phyloP scores from a whole-genome alignment of 2,797 vertebrate species.

The Acipenser transmontanus region DNA sequence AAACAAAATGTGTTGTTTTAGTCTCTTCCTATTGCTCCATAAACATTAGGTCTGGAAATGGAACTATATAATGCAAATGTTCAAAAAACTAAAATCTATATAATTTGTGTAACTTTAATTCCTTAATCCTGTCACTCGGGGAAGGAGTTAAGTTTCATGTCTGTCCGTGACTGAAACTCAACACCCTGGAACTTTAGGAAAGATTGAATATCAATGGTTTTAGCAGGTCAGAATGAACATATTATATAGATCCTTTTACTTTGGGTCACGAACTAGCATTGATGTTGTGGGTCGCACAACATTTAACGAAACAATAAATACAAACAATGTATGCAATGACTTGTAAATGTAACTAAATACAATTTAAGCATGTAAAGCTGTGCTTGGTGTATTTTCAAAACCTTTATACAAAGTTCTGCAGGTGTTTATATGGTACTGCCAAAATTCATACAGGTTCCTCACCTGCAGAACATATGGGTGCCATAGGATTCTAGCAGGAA shows the following conservation, averaged over 20 bases:
- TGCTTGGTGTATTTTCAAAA: no score
- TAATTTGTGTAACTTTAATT: neutral
- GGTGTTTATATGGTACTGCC: neutral
- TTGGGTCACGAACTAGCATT: no score
- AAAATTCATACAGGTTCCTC: neutral
- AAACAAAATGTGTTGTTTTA: neutral
- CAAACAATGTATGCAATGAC: no score
- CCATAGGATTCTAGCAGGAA: neutral
- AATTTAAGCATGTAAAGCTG: no score
- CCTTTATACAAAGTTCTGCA: no score
- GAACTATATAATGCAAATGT: neutral
- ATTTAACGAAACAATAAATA: no score
- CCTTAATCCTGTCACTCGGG: neutral
- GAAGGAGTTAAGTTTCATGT: slow-evolving; percentile 40
- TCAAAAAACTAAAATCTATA: neutral
- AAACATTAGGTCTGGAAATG: neutral
- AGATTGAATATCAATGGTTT: slow-evolving; percentile 9
- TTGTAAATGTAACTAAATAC: no score
- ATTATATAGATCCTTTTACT: no score
- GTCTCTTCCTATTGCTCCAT: neutral
- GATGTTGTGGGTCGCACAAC: no score
- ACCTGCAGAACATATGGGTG: neutral
- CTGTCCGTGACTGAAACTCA: slow-evolving; percentile 40
- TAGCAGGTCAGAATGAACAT: no score
- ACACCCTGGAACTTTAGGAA: slow-evolving; percentile 41